Evolutionary conservation across 64 coral and sea anemone genomes (phyloP).

Genomic region (Stichodactyla mertensii): DNA sequence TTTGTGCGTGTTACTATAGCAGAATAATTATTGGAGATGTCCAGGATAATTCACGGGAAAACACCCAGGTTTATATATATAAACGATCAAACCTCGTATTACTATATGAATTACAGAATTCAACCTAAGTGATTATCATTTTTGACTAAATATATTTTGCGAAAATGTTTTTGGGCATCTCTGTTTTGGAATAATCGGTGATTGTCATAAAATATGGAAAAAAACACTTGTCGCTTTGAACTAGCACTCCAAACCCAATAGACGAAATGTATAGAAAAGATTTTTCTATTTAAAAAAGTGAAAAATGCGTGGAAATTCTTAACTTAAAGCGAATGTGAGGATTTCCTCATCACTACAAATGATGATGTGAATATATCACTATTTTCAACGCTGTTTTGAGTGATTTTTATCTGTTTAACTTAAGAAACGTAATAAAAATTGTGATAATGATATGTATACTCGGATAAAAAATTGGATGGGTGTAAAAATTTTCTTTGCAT

Average conservation of each 20-base stretch:
- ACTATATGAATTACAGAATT: no score
- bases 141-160: no score
- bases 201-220: not conserved
- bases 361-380: no score
- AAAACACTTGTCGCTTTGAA: not conserved
- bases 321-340: not conserved
- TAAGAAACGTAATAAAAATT: not conserved
- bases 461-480: not conserved
- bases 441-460: not conserved
- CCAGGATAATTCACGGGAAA: not conserved
- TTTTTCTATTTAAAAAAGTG: not conserved
- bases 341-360: not conserved
- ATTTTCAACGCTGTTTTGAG: not conserved
- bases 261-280: not conserved
- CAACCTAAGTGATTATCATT: no score
- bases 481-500: not conserved
- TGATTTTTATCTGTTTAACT: not conserved
- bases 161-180: no score
- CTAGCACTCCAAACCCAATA: not conserved
- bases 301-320: not conserved
- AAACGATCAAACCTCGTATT: no score
- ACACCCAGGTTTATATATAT: not conserved
- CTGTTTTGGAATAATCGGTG: not conserved
- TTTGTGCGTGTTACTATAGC: not conserved
- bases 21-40: not conserved